These are phyloP conservation scores for Hirtodrosophila trivittata DNA, from an alignment of 2,888 invertebrate species.

Conservation along the genomic window DNA sequence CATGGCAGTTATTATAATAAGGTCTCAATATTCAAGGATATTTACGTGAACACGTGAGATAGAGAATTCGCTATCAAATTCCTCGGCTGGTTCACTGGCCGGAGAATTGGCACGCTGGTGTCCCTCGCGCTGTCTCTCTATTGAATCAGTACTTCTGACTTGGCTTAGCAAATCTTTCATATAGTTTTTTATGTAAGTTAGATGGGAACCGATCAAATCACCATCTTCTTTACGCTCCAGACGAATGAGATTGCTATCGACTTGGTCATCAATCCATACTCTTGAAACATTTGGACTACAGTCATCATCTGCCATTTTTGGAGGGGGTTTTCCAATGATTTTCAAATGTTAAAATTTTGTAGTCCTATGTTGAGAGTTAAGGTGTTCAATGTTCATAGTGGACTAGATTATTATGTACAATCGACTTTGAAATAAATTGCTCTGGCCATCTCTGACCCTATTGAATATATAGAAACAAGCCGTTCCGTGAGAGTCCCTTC, in stretches of 20 bases:
- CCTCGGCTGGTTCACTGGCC: slow-evolving; percentile 17
- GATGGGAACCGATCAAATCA: slow-evolving; percentile 8
- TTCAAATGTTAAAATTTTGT: no score
- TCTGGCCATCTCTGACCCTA: no score
- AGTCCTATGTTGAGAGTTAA: no score
- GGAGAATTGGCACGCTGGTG: slow-evolving; percentile 28
- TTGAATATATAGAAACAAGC: no score
- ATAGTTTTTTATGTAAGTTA: slow-evolving; percentile 8
- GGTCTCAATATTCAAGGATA: slow-evolving; percentile 2
- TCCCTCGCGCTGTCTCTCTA: slow-evolving; percentile 21
- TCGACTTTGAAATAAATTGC: no score
- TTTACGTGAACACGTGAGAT: slow-evolving; percentile 6
- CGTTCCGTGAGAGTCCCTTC: no score
- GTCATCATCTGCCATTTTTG: no score
- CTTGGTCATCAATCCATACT: no score
- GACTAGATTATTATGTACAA: no score
- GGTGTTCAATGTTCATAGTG: no score
- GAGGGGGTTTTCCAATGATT: no score
- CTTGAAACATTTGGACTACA: no score
- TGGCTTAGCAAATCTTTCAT: slow-evolving; percentile 14
- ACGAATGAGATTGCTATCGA: neutral
- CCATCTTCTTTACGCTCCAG: slow-evolving; percentile 19
- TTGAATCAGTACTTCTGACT: slow-evolving; percentile 22
- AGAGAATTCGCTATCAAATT: slow-evolving; percentile 3
- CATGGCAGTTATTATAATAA: neutral